Base-by-base conservation (phyloP, 2,797 vertebrate genomes). In the Premnoplex brunnescens region DNA sequence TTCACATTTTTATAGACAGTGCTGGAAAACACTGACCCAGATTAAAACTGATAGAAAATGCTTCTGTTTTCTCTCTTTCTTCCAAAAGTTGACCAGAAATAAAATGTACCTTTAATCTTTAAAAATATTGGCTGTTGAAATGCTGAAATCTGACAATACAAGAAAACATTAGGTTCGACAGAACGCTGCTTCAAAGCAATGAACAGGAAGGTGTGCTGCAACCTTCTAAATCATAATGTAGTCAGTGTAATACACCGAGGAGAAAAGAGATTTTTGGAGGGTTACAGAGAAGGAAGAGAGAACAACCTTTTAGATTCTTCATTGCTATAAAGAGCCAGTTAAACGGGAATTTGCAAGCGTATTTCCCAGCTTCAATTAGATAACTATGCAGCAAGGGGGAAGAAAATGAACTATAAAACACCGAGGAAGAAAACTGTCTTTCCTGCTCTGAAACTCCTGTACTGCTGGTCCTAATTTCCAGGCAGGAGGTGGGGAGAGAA, bases 41-140 rank as follows among this genome's bases (percentile, higher is more conserved):
- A 74, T 27, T 39, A 67, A 71, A 77, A 76, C 4, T 43, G 32
- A 62, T 9, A 69, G 23, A 62, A 54, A 7, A 56, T 5, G 6
- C 19, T 27, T 60, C 32, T 19, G 37, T 34, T 60, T 52, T 12
- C 16, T 66, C 59, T 41, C 30, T 37, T n/a, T 78, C 44, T 92
- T 80, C 26, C n/a, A 81, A 55, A 91, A 77, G 34, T 6, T 6
- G n/a, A 48, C 12, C 10, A n/a, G 22, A 48, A 51, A 14, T 5
- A 76, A 68, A n/a, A 76, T 14, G 3, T 27, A 32, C n/a, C 39
- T 69, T 43, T 14, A 62, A 58, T 43, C 59, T 83, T 73, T 68
- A 67, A 96, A 97, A 97, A 91, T 69, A 96, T 69, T 94, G 71
- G 68, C 76, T 97, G 78, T 78, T 51, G 14, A 94, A 96, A 77